A percentile compares a stretch with the other conserved stretches of the same genome.
phyloP scores from a whole-genome alignment of 1,140 invertebrate genomes.

The Hormaphis cornu region DNA sequence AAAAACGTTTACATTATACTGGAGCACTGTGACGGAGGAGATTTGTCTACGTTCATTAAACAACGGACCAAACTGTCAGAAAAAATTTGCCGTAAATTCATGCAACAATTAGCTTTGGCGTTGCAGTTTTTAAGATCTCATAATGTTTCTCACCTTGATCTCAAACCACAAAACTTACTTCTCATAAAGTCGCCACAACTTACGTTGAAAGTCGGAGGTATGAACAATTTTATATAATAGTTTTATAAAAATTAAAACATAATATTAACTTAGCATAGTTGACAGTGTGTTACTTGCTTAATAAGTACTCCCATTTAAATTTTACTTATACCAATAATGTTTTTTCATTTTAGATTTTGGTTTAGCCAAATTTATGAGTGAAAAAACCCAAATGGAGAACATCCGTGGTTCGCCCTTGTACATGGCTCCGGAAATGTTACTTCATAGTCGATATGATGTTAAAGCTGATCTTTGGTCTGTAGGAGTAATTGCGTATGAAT shows the following conservation, averaged over 20 bases:
- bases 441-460: constrained; percentile 51
- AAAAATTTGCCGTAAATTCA: constrained; percentile 60
- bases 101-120: constrained; percentile 72
- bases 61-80: constrained; percentile 62
- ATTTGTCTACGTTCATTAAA: constrained; percentile 70
- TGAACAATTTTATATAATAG: constrained; percentile 33
- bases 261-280: too few species aligned
- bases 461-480: constrained; percentile 59
- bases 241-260: too few species aligned
- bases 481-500: constrained; percentile 82
- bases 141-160: constrained; percentile 77
- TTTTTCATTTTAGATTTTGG: constrained; percentile 58
- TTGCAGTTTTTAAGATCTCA: constrained; percentile 65
- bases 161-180: constrained; percentile 84
- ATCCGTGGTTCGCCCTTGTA: constrained; percentile 79
- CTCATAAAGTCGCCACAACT: constrained; percentile 56
- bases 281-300: too few species aligned
- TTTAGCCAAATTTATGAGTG: constrained; percentile 67
- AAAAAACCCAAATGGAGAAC: constrained; percentile 51
- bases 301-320: too few species aligned
- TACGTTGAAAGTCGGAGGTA: constrained; percentile 67
- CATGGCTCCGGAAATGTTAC: constrained; percentile 91
- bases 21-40: constrained; percentile 81
- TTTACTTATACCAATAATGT: constrained; percentile 4
- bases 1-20: constrained; percentile 76